Conservation (phyloP, 2,113 vertebrate species). For the Barbus barbus region DNA sequence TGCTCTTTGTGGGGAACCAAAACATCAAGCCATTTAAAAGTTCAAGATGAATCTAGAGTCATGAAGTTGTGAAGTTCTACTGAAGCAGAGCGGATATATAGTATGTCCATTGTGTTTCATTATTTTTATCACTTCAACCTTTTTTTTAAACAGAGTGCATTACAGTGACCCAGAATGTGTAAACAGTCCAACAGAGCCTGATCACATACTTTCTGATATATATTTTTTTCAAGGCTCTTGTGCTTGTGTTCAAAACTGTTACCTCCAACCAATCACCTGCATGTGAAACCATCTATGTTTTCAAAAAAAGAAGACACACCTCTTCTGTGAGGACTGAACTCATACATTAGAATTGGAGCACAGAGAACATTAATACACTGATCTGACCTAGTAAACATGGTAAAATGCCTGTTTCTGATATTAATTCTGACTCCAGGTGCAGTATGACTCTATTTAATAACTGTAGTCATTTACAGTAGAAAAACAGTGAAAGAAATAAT, state of each 20-base stretch:
- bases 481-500: background rate
- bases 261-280: background rate
- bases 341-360: background rate
- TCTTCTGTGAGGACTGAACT: background rate
- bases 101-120: background rate
- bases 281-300: background rate
- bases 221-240: background rate
- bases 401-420: background rate
- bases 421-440: background rate
- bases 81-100: background rate
- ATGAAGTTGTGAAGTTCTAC: background rate
- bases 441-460: background rate
- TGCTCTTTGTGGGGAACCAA: background rate
- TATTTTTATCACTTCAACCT: too few relatives aligned
- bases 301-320: background rate
- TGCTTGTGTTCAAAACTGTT: background rate
- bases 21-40: background rate
- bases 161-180: background rate
- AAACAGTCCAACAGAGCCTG: background rate
- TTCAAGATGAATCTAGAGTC: background rate
- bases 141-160: too few relatives aligned
- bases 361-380: background rate
- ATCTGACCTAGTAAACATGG: background rate
- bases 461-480: too few relatives aligned
- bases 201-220: background rate